Percentiles rank a stretch among this genome's conserved stretches.
Evolutionary conservation across 1,140 invertebrate species (phyloP).

Genomic region (Zaprionus capensis): DNA sequence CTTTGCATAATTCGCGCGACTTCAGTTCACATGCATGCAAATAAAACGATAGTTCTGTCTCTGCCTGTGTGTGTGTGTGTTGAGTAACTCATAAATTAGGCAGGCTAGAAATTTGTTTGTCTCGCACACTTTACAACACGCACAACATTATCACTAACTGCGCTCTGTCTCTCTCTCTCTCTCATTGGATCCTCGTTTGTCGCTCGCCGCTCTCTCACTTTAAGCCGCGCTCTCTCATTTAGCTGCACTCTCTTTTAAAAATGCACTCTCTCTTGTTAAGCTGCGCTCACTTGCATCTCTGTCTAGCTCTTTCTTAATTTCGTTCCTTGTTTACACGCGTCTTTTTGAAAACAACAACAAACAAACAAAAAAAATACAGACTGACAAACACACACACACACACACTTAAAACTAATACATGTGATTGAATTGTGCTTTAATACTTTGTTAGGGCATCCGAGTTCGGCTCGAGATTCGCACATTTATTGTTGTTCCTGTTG

Average conservation of each 20-base stretch:
- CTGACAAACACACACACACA: constrained; percentile 1
- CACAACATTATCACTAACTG: constrained; percentile 39
- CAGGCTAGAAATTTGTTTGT: constrained; percentile 21
- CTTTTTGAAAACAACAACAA: constrained; percentile 38
- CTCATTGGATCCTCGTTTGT: not conserved
- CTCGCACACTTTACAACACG: constrained; percentile 34
- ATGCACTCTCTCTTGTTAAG: not conserved
- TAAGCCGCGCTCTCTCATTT: not conserved
- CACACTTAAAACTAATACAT: constrained; percentile 28
- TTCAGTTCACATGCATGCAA: constrained; percentile 21
- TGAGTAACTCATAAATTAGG: constrained; percentile 6
- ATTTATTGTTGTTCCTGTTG: constrained; percentile 5
- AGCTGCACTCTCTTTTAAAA: not conserved
- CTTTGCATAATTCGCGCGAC: constrained; percentile 55
- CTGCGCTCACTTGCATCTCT: not conserved
- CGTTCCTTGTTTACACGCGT: constrained; percentile 23
- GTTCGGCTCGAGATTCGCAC: constrained; percentile 29
- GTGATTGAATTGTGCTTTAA: constrained; percentile 9
- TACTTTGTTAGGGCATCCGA: constrained; percentile 28
- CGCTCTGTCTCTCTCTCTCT: not conserved
- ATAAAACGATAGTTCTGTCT: not conserved
- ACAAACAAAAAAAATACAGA: constrained; percentile 23
- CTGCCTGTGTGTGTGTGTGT: constrained; percentile 17
- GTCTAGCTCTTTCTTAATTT: constrained; percentile 7
- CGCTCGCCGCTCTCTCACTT: not conserved